Evolutionary conservation across 2,113 vertebrate genomes (phyloP).

Genomic region (Ammodytes marinus): DNA sequence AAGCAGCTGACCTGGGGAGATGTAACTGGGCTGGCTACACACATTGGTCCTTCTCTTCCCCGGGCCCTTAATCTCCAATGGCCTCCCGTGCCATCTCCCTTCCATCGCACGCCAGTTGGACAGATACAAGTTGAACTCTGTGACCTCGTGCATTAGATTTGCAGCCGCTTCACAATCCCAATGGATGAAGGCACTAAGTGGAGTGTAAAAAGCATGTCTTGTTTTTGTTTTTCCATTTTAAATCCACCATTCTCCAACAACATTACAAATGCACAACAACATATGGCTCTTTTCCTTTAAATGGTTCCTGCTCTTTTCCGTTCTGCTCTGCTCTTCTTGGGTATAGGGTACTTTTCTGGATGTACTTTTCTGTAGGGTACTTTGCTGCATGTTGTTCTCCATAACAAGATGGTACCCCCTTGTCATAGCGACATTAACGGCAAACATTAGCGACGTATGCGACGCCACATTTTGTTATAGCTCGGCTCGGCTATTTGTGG

Average conservation of each 20-base stretch:
- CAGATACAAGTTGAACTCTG: constrained; percentile 36
- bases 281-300: too few relatives aligned
- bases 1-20: not conserved
- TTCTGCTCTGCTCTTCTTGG: too few relatives aligned
- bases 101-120: constrained; percentile 33
- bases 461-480: too few relatives aligned
- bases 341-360: too few relatives aligned
- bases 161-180: constrained; percentile 11
- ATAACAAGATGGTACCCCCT: too few relatives aligned
- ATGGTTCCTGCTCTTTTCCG: too few relatives aligned
- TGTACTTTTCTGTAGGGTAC: too few relatives aligned
- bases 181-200: constrained; percentile 12
- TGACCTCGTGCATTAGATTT: constrained; percentile 48
- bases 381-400: too few relatives aligned
- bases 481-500: too few relatives aligned
- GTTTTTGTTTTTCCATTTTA: constrained; percentile 7
- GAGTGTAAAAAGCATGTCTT: constrained; percentile 18
- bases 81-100: not conserved
- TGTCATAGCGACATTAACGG: too few relatives aligned
- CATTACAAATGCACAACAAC: too few relatives aligned
- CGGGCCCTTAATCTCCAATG: constrained; percentile 23
- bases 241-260: not conserved
- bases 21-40: not conserved
- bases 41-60: not conserved
- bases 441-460: too few relatives aligned